Percentiles rank a stretch among this genome's conserved stretches.
Evolutionary conservation across 53 echinoderm and acorn worm species (phyloP).

Genomic region (Stichopus horrens): DNA sequence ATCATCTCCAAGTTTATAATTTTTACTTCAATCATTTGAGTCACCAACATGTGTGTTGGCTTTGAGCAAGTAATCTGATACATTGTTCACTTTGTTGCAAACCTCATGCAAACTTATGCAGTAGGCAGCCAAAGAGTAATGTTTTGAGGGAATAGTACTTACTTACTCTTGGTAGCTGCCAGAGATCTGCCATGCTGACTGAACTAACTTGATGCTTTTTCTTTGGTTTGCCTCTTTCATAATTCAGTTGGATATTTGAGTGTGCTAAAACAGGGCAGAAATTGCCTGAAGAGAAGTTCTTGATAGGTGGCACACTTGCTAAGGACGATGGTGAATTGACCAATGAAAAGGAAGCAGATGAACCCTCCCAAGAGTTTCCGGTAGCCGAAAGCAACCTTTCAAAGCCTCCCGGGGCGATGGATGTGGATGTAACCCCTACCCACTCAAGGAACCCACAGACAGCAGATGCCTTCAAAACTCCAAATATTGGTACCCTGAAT

Average conservation of each 20-base stretch:
- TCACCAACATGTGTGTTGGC: too few relatives aligned
- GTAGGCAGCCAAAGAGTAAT: too few relatives aligned
- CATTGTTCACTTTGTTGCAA: too few relatives aligned
- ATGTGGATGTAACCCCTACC: neutral
- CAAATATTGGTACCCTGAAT: constrained; percentile 8
- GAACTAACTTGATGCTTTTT: too few relatives aligned
- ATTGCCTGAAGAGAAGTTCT: constrained; percentile 70
- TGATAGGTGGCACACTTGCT: constrained; percentile 49
- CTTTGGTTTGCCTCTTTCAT: neutral
- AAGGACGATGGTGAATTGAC: neutral
- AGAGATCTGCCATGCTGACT: too few relatives aligned
- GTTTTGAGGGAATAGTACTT: too few relatives aligned
- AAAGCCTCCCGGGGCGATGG: neutral
- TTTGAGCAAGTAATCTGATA: too few relatives aligned
- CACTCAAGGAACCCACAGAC: neutral
- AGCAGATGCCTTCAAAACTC: constrained; percentile 12
- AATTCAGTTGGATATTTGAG: constrained; percentile 80
- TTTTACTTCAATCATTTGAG: too few relatives aligned
- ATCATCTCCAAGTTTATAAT: too few relatives aligned
- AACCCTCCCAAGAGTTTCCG: constrained; percentile 21
- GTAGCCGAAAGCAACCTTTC: neutral
- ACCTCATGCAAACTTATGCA: too few relatives aligned
- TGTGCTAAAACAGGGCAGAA: constrained; percentile 65
- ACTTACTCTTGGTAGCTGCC: too few relatives aligned
- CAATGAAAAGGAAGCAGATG: neutral